Percentiles rank a stretch among this genome's conserved stretches.
phyloP scores from a whole-genome alignment of 2,888 invertebrate species.

The Athalia cordata region DNA sequence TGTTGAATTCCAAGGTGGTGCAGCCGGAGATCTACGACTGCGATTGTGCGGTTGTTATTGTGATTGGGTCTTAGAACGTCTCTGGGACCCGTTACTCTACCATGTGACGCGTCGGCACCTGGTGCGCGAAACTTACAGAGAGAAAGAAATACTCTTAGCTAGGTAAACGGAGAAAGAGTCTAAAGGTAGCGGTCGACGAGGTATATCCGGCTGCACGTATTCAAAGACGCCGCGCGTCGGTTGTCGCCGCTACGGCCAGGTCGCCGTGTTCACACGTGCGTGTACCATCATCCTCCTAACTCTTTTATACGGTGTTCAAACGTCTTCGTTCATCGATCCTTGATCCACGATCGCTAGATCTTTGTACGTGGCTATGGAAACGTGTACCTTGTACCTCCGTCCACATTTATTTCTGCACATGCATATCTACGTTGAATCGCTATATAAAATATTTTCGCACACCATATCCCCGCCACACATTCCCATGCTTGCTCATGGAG shows the following conservation, averaged over 20 bases:
- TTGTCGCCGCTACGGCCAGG: conserved; percentile 51
- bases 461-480: not conserved
- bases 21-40: conserved; percentile 38
- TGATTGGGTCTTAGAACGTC: conserved; percentile 69
- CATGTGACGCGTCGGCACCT: conserved; percentile 65
- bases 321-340: conserved; percentile 18
- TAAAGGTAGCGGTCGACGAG: conserved; percentile 43
- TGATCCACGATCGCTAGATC: conserved; percentile 28
- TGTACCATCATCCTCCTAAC: conserved; percentile 38
- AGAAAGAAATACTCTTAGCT: conserved; percentile 22
- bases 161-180: conserved; percentile 27
- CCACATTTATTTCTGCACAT: not conserved
- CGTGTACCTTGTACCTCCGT: conserved; percentile 4
- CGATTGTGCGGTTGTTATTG: conserved; percentile 65
- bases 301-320: conserved; percentile 9
- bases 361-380: conserved; percentile 12
- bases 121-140: conserved; percentile 52
- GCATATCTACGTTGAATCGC: not conserved
- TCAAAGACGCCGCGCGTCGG: conserved; percentile 46
- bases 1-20: conserved; percentile 39
- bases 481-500: no score
- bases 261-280: conserved; percentile 57
- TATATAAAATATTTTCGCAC: not conserved
- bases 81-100: conserved; percentile 64
- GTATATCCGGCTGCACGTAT: conserved; percentile 41